Evolutionary conservation across 1,140 invertebrate species (phyloP).

Genomic region (Heterodera schachtii): DNA sequence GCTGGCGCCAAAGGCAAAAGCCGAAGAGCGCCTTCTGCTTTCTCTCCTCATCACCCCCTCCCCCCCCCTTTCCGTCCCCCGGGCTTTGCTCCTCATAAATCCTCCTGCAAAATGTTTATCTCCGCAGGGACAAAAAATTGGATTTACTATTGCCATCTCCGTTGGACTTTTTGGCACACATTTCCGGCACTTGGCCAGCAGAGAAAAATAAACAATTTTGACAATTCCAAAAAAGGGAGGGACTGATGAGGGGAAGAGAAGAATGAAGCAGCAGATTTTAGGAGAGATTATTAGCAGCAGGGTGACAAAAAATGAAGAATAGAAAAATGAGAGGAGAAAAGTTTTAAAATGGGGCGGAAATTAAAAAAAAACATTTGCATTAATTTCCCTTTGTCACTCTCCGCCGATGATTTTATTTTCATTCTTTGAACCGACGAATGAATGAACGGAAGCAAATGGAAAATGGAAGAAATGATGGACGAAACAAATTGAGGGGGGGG

Average conservation of each 20-base stretch:
- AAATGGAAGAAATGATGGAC: background rate
- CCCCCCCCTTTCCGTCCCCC: background rate
- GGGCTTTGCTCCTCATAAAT: slow-evolving; percentile 16
- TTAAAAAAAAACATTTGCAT: too few species aligned
- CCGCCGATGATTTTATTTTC: too few species aligned
- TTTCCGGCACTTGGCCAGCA: slow-evolving; percentile 12
- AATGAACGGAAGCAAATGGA: background rate
- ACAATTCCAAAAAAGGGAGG: slow-evolving; percentile 1
- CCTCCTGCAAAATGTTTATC: slow-evolving; percentile 20
- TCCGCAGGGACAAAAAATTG: slow-evolving; percentile 24
- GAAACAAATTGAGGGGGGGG: background rate
- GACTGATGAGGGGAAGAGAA: background rate
- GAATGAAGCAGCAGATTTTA: slow-evolving; percentile 6
- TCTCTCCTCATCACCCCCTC: background rate
- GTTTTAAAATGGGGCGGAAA: background rate
- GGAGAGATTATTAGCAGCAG: background rate
- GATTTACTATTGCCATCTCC: slow-evolving; percentile 15
- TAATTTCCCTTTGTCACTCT: too few species aligned
- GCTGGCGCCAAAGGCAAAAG: slow-evolving; percentile 6
- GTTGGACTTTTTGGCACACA: slow-evolving; percentile 25
- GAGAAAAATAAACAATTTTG: slow-evolving; percentile 28
- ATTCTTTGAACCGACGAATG: background rate
- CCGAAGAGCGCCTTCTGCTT: background rate
- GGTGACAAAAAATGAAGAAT: background rate
- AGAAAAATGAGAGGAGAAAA: background rate